These are phyloP conservation scores for Propithecus perrieri DNA, from an alignment of 2,797 vertebrate species.

Conservation along the genomic window DNA sequence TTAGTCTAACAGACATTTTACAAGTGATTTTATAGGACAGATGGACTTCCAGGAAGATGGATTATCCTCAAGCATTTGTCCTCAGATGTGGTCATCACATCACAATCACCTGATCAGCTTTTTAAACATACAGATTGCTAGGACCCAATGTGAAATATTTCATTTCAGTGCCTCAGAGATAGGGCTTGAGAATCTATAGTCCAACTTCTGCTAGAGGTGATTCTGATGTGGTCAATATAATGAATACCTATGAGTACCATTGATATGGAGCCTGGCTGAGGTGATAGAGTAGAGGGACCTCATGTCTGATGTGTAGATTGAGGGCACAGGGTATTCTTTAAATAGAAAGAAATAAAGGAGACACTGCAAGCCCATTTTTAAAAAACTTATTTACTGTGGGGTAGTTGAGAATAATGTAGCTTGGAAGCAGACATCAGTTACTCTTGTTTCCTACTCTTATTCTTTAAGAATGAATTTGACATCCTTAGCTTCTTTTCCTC, in stretches of 20 bases:
- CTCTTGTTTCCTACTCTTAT: not conserved
- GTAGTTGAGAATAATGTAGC: not conserved
- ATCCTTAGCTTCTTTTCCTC: not conserved
- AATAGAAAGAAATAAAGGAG: not conserved
- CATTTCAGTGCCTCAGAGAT: not conserved
- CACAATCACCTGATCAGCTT: not conserved
- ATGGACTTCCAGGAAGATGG: not conserved
- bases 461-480: not conserved
- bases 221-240: not conserved
- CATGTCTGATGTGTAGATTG: not conserved
- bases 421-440: not conserved
- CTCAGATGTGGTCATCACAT: not conserved
- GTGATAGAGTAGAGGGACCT: not conserved
- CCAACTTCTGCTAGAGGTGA: not conserved
- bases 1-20: not conserved
- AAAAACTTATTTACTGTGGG: not conserved
- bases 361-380: not conserved
- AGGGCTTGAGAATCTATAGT: not conserved
- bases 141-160: not conserved
- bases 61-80: not conserved
- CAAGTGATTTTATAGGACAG: not conserved
- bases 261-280: not conserved
- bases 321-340: not conserved
- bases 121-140: not conserved
- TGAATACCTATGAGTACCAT: not conserved